These are phyloP conservation scores for Pararge aegeria DNA, from an alignment of 1,140 invertebrate species.

Conservation along the genomic window DNA sequence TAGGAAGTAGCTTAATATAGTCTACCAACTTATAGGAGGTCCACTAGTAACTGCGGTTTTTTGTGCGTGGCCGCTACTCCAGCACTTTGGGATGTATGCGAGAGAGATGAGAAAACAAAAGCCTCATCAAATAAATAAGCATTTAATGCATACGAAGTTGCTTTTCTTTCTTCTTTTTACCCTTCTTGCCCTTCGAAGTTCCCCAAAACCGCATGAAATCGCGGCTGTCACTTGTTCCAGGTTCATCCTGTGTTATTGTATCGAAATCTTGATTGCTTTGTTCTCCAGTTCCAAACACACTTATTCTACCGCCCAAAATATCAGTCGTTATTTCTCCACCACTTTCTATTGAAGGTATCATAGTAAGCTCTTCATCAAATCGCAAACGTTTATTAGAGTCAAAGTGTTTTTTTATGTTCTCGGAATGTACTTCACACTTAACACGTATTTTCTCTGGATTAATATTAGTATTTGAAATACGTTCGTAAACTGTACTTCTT, in stretches of 20 bases:
- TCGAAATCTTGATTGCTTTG: conserved; percentile 16
- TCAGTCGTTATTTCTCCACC: conserved; percentile 13
- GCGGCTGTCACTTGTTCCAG: conserved; percentile 22
- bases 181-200: conserved; percentile 35
- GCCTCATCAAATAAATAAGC: background rate
- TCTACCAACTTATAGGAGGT: too few relatives aligned
- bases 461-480: background rate
- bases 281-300: conserved; percentile 19
- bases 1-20: too few relatives aligned
- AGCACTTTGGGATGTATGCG: too few relatives aligned
- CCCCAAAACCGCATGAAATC: conserved; percentile 49
- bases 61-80: too few relatives aligned
- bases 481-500: conserved; percentile 42
- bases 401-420: conserved; percentile 15
- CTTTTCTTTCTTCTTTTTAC: conserved; percentile 35
- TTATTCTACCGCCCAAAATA: conserved; percentile 13
- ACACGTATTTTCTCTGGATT: conserved; percentile 1
- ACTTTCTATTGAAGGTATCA: conserved; percentile 35
- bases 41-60: too few relatives aligned
- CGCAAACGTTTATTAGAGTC: conserved; percentile 41
- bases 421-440: conserved; percentile 17
- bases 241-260: conserved; percentile 18
- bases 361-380: conserved; percentile 48
- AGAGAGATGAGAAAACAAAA: too few relatives aligned
- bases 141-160: conserved; percentile 9